These are phyloP conservation scores for Brachionichthys hirsutus DNA, from an alignment of 2,113 vertebrate genomes.

Conservation along the genomic window DNA sequence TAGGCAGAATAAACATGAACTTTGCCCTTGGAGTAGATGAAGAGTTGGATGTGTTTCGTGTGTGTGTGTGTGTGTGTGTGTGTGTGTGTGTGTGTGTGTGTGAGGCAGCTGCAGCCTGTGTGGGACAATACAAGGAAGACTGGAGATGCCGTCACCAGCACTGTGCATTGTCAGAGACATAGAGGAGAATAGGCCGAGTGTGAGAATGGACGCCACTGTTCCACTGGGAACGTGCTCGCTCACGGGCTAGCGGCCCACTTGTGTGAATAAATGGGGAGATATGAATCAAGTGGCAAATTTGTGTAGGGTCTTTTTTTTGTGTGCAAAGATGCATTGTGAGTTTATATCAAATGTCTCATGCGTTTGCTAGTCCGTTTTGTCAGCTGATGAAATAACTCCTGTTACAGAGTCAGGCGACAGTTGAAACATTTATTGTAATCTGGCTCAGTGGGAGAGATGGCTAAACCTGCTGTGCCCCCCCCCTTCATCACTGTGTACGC, in stretches of 20 bases:
- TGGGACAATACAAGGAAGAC: conserved; percentile 75
- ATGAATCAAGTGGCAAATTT: conserved; percentile 42
- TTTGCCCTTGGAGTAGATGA: too few relatives aligned
- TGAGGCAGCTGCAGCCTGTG: conserved; percentile 46
- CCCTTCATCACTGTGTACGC: conserved; percentile 8
- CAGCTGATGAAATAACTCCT: conserved; percentile 2
- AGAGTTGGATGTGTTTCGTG: too few relatives aligned
- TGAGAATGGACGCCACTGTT: conserved; percentile 50
- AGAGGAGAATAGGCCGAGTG: conserved; percentile 51
- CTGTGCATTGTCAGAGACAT: conserved; percentile 65
- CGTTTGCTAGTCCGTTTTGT: conserved; percentile 8
- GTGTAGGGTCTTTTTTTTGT: conserved; percentile 34
- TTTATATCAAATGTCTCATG: conserved; percentile 14
- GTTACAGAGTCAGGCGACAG: conserved; percentile 33
- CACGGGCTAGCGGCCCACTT: conserved; percentile 57
- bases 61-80: too few relatives aligned
- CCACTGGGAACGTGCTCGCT: conserved; percentile 40
- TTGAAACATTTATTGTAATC: conserved; percentile 15
- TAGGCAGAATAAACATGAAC: too few relatives aligned
- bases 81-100: neutral
- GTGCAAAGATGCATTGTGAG: conserved; percentile 20
- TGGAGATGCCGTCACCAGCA: conserved; percentile 54
- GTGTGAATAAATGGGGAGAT: conserved; percentile 61
- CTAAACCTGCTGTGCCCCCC: conserved; percentile 5
- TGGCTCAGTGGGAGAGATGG: conserved; percentile 13